Evolutionary conservation across 2,797 vertebrate genomes (phyloP).

Genomic region (Pipistrellus nathusii): DNA sequence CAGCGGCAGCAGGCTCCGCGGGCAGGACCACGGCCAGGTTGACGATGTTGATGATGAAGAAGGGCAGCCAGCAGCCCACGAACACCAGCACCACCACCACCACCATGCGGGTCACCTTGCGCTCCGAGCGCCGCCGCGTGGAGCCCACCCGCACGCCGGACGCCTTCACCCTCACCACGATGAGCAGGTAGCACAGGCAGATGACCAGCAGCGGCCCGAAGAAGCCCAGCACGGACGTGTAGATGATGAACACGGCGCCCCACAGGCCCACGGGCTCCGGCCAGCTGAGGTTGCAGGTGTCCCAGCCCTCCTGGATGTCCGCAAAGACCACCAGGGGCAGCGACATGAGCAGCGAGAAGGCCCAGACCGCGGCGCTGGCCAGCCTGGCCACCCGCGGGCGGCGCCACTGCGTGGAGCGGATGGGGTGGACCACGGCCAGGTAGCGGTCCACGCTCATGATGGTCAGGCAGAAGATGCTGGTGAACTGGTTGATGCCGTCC

Average conservation of each 20-base stretch:
- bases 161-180: conserved; percentile 94
- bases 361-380: conserved; percentile 92
- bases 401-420: conserved; percentile 93
- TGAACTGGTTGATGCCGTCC: conserved; percentile 96
- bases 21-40: conserved; percentile 94
- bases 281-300: conserved; percentile 96
- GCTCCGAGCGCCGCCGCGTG: conserved; percentile 91
- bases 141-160: conserved; percentile 91
- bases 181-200: conserved; percentile 95
- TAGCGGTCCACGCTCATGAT: conserved; percentile 98
- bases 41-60: conserved; percentile 94
- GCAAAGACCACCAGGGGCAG: conserved; percentile 94
- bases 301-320: conserved; percentile 89
- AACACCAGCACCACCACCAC: conserved; percentile 96
- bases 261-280: conserved; percentile 91
- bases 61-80: conserved; percentile 96
- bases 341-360: conserved; percentile 92
- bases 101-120: conserved; percentile 97
- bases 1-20: conserved; percentile 85
- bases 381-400: conserved; percentile 92
- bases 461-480: conserved; percentile 96
- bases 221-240: conserved; percentile 94
- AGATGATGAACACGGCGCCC: conserved; percentile 94
- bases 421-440: conserved; percentile 95
- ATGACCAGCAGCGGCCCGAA: conserved; percentile 94